Base-by-base conservation (phyloP, 2,113 vertebrate genomes). In the Catharus fuscescens region DNA sequence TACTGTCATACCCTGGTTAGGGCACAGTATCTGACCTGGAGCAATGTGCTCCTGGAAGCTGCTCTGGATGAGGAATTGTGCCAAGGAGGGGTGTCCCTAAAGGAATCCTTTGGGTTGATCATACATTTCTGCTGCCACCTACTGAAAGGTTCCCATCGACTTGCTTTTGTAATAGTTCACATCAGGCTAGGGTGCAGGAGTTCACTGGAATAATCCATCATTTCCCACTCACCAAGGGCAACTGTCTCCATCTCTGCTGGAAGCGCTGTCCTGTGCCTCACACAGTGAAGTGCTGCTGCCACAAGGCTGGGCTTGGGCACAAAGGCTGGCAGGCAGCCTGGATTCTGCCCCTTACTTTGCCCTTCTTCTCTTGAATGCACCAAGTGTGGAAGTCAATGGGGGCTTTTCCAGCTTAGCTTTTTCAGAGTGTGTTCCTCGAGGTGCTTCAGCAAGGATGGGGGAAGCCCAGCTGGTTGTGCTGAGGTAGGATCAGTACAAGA, bases 91-190 rank as follows among this genome's bases (percentile, higher is more conserved):
- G 18, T 73, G 11, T 80, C 79, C 42, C 32, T 26, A 13, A 54
- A 70, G 60, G 71, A 70, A 69, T 92, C 61, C 57, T 36, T 21
- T 40, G 59, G 24, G n/a, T 62, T 61, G 42, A 40, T 57, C 28
- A 54, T 61, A 82, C 3, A 87, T 95, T 95, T 91, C 94, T 96
- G 92, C 96, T 95, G 93, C 94, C 94, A 94, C 60, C 94, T 95
- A 80, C 76, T 93, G 96, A 95, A 77, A 80, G 32, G 47, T 66
- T 93, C 44, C 29, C 32, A 28, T 56, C 0, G 1, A 9, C 32
- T 90, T 73, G 31, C 87, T 89, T 54, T 66, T 34, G 57, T 60
- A 38, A 47, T 32, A 36, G 65, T 62, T 72, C 62, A 80, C 47
- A 14, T 38, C 50, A 76, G 86, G 52, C 38, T 29, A 23, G 59